Base-by-base conservation (phyloP, 1,140 invertebrate genomes). In the Drosophila erecta region DNA sequence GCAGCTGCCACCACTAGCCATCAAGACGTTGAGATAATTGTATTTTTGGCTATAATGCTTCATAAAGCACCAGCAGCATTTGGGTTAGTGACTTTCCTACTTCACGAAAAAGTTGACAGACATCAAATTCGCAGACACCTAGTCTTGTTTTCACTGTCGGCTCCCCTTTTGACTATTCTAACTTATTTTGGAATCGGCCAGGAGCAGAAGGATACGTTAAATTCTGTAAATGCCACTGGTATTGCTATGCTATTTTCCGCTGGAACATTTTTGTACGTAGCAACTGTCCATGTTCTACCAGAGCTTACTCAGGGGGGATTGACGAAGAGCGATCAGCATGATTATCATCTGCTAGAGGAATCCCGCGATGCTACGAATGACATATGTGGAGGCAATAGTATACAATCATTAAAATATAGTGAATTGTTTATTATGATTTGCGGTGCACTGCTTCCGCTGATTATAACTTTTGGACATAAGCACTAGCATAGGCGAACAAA, bases 21-120 rank as follows among this genome's bases (percentile, higher is more conserved):
- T 87, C 95, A 97, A 17, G 98, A 99, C 90, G 97, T 99, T 4
- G 98, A 99, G 93, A 95, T 98, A 81, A 98, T 99, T 73, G 98
- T 99, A 17, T 99, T 99, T 92, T 92, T 99, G 37, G 99, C 99
- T 24, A 99, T 99, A 72, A 99, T 99, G 98, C 93, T 99, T 14
- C 99, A 99, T 90, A 99, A 99, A 94, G 98, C 98, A 12, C 99
- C 99, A 4, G 98, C 99, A 24, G 98, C 99, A 7, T 99, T 99
- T 94, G 99, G 98, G 37, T 93, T 99, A 2, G 98, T 99, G 12
- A 99, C 98, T 33, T 99, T 99, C 93, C 93, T 99, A 50, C 92
- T 99, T 62, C 98, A 99, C 91, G 98, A 98, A 92, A 97, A 98
- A 3, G 94, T 99, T 10, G 98, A 99, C 74, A 93, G 94, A 87